Base-by-base conservation (phyloP, 2,113 vertebrate species). In the Isichthys henryi region DNA sequence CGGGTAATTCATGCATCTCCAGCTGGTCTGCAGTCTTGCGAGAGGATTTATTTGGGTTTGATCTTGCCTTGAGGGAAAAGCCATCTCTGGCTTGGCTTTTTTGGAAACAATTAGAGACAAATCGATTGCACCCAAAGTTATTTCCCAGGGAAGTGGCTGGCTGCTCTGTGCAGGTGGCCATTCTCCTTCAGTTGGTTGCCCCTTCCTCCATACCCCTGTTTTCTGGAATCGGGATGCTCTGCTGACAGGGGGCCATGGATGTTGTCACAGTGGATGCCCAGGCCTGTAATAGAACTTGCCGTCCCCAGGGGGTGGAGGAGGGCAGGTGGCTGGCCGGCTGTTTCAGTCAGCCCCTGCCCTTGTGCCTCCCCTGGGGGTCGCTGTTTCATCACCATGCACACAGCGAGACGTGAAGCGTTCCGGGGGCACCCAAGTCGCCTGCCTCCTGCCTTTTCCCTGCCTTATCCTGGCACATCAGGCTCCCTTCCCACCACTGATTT, bases 61-160 rank as follows among this genome's bases (percentile, higher is more conserved):
- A 52, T 39, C n/a, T 52, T 66, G 66, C 46, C 70, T 82, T 27
- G 15, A 74, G 70, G 62, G 62, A 35, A 80, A 88, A 52, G 45
- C 52, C n/a, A 0, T 43, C 23, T 84, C 23, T 3, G 23, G 88
- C 19, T 58, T 56, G 77, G 23, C 39, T 31, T 56, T 84, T 56
- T 48, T 84, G 88, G 53, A 85, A 62, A 31, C 77, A 48, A 89
- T 89, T 84, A 89, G 43, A 83, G 43, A 46, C 23, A 9, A 89
- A 62, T 89, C 52, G 23, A 89, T 89, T 84, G 74, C 7, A 23
- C 31, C 48, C 6, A n/a, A 21, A 53, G 70, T 48, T 35, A 58
- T 31, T 2, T 1, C 39, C 23, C 70, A 39, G 48, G 88, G 49
- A 39, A 80, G 10, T 49, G 88, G 70, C 49, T 88, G 19, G 21